These are phyloP conservation scores for Drymonia ruficornis DNA, from an alignment of 2,888 invertebrate genomes.

Conservation along the genomic window DNA sequence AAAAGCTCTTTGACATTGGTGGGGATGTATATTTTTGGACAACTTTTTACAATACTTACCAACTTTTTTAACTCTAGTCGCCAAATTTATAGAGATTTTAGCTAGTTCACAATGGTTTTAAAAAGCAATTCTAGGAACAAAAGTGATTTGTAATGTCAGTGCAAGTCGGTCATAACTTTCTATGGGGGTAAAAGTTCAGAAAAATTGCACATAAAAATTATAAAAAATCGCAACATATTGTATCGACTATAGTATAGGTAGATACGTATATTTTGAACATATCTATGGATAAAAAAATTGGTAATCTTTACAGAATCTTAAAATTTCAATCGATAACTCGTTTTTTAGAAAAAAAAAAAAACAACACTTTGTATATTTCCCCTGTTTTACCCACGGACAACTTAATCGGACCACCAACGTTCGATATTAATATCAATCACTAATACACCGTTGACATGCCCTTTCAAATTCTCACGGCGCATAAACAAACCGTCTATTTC, in stretches of 20 bases:
- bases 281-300: too few species aligned
- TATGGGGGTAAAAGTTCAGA: neutral
- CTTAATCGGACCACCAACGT: conserved; percentile 46
- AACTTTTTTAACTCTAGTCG: too few species aligned
- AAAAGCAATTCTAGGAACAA: too few species aligned
- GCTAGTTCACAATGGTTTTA: too few species aligned
- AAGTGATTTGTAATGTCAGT: too few species aligned
- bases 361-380: neutral
- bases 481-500: conserved; percentile 68
- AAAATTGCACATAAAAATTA: neutral
- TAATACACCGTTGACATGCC: conserved; percentile 58
- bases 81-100: too few species aligned
- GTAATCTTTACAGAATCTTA: too few species aligned
- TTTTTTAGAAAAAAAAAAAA: neutral
- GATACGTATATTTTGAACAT: too few species aligned
- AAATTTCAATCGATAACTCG: neutral
- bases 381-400: neutral
- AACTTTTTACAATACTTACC: neutral
- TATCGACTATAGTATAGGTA: too few species aligned
- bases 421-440: conserved; percentile 42
- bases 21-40: neutral
- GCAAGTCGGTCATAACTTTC: too few species aligned
- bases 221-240: too few species aligned
- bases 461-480: conserved; percentile 72
- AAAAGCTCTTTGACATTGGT: conserved; percentile 16